A percentile compares a stretch with the other conserved stretches of the same genome.
Evolutionary conservation across 1,140 invertebrate genomes (phyloP).

Genomic region (Brachionus rotundiformis): DNA sequence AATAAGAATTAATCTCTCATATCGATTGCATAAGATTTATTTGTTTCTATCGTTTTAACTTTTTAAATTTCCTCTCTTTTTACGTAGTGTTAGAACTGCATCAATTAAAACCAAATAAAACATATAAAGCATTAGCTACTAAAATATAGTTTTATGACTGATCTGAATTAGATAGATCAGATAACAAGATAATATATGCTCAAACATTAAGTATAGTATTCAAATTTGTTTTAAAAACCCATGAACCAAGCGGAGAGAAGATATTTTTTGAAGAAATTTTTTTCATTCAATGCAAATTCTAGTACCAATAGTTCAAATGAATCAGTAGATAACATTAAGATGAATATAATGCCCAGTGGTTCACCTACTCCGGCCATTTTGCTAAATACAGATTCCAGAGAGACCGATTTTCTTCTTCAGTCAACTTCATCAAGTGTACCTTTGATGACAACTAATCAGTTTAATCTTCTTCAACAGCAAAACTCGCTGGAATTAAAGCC

Average conservation of each 20-base stretch:
- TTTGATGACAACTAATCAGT: background rate
- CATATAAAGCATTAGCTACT: background rate
- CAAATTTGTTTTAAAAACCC: constrained; percentile 9
- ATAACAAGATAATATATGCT: constrained; percentile 36
- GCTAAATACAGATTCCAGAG: background rate
- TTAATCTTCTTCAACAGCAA: constrained; percentile 1
- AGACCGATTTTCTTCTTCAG: background rate
- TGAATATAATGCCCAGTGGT: background rate
- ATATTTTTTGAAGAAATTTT: constrained; percentile 46
- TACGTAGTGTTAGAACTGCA: background rate
- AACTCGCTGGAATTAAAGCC: background rate
- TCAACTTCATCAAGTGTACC: background rate
- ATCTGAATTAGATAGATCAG: constrained; percentile 11
- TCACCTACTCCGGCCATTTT: background rate
- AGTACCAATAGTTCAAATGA: constrained; percentile 38
- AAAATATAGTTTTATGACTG: background rate
- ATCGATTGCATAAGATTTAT: constrained; percentile 19
- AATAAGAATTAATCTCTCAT: constrained; percentile 23
- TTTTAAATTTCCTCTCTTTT: background rate
- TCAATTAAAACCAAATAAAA: constrained; percentile 10
- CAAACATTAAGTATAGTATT: background rate
- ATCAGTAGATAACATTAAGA: constrained; percentile 5
- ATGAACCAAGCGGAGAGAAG: constrained; percentile 49
- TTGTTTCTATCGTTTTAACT: constrained; percentile 18
- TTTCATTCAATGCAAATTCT: constrained; percentile 34